A percentile compares a stretch with the other conserved stretches of the same genome.
These are phyloP conservation scores for Orchesella flavescens DNA, from an alignment of 2,888 invertebrate species.

Conservation along the genomic window DNA sequence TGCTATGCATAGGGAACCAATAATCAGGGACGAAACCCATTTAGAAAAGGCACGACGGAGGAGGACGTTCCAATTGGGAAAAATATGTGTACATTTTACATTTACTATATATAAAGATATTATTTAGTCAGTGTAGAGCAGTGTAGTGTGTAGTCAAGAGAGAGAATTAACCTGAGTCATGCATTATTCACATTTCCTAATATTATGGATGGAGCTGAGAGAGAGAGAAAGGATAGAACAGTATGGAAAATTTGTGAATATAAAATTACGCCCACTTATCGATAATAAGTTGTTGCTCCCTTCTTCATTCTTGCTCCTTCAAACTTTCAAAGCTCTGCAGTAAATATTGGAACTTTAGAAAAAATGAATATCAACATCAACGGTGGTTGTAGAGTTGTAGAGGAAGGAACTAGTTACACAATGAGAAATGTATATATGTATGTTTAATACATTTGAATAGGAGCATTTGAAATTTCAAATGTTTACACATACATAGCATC, in stretches of 20 bases:
- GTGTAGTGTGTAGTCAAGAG: not conserved
- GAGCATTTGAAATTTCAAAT: not conserved
- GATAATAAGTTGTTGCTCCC: slow-evolving; percentile 51
- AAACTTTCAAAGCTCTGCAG: too few species aligned
- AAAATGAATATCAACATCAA: not conserved
- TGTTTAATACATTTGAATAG: too few species aligned
- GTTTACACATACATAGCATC: not conserved
- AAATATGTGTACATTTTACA: slow-evolving; percentile 41
- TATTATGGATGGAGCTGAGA: not conserved
- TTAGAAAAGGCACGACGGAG: slow-evolving; percentile 19
- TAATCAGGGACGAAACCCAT: slow-evolving; percentile 28
- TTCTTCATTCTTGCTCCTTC: not conserved
- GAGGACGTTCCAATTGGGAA: slow-evolving; percentile 38
- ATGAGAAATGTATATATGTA: too few species aligned
- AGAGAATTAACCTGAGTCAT: slow-evolving; percentile 52
- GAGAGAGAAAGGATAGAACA: slow-evolving; percentile 2
- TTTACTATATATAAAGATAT: not conserved
- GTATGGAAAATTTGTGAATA: slow-evolving; percentile 55
- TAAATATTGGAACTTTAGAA: not conserved
- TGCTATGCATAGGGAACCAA: slow-evolving; percentile 26
- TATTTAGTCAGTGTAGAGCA: slow-evolving; percentile 32
- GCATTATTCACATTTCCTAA: slow-evolving; percentile 48
- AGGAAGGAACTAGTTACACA: too few species aligned
- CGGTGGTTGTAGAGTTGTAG: too few species aligned
- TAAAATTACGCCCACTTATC: slow-evolving; percentile 58